A percentile compares a stretch with the other conserved stretches of the same genome.
These are phyloP conservation scores for Capitulum mitella DNA, from an alignment of 2,888 invertebrate genomes.

Conservation along the genomic window DNA sequence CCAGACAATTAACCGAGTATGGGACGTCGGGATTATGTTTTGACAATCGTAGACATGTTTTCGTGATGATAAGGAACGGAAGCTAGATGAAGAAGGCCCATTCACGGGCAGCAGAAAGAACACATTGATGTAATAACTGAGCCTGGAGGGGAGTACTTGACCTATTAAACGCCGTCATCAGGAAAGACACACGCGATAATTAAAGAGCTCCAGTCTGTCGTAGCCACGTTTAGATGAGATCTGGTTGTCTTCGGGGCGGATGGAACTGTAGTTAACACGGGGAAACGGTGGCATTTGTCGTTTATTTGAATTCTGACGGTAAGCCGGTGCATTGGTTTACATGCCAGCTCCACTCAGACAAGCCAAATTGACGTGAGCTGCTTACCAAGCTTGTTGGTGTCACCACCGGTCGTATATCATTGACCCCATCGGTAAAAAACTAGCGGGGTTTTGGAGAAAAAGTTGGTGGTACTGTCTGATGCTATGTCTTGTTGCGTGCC, in stretches of 20 bases:
- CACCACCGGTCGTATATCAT: background rate
- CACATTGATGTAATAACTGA: too few species aligned
- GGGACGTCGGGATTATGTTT: too few species aligned
- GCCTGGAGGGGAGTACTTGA: background rate
- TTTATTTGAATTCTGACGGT: background rate
- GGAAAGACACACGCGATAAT: background rate
- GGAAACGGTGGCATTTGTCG: background rate
- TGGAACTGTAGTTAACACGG: background rate
- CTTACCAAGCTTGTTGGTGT: background rate
- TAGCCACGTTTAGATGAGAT: background rate
- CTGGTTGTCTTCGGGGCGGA: background rate
- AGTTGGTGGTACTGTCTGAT: background rate
- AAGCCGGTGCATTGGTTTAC: background rate
- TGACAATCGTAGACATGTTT: too few species aligned
- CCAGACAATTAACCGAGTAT: too few species aligned
- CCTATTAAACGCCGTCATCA: background rate
- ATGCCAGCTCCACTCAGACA: background rate
- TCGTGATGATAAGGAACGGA: too few species aligned
- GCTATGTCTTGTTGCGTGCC: background rate
- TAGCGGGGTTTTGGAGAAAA: background rate
- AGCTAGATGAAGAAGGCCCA: too few species aligned
- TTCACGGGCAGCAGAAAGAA: too few species aligned
- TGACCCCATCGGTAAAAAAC: background rate
- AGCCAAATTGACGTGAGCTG: background rate
- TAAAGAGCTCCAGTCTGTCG: background rate